Evolutionary conservation across 2,113 vertebrate genomes (phyloP).

Genomic region (Anhinga rufa): DNA sequence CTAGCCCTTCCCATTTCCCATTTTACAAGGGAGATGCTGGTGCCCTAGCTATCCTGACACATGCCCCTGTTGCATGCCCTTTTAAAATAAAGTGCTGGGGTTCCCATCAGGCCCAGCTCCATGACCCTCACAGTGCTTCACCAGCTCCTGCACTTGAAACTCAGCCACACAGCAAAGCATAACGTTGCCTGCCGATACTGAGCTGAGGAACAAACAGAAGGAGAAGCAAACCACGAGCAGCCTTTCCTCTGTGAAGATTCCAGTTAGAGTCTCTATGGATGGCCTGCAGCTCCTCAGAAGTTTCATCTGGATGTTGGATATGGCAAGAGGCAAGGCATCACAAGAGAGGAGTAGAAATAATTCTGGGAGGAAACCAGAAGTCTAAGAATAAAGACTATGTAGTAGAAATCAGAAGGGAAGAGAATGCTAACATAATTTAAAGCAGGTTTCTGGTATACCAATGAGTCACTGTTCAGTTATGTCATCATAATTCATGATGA

Average conservation of each 20-base stretch:
- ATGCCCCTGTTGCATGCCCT: background rate
- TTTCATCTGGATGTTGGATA: background rate
- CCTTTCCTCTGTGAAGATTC: background rate
- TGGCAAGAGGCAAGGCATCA: background rate
- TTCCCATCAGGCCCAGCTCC: background rate
- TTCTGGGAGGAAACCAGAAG: background rate
- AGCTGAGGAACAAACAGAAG: background rate
- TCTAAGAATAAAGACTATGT: background rate
- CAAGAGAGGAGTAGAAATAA: background rate
- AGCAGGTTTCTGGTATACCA: background rate
- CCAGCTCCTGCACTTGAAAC: background rate
- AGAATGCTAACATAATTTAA: background rate
- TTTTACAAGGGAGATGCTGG: background rate
- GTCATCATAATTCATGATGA: background rate
- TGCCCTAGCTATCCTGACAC: background rate
- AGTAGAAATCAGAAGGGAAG: background rate
- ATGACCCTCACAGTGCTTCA: background rate
- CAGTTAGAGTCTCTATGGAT: background rate
- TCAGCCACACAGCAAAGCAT: background rate
- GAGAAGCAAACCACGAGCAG: background rate
- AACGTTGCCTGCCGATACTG: background rate
- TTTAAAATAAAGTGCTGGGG: background rate
- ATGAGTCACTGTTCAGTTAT: background rate
- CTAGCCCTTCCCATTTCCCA: background rate
- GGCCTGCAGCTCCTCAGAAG: background rate